These are phyloP conservation scores for Diprion similis DNA, from an alignment of 1,140 invertebrate genomes.

Conservation along the genomic window DNA sequence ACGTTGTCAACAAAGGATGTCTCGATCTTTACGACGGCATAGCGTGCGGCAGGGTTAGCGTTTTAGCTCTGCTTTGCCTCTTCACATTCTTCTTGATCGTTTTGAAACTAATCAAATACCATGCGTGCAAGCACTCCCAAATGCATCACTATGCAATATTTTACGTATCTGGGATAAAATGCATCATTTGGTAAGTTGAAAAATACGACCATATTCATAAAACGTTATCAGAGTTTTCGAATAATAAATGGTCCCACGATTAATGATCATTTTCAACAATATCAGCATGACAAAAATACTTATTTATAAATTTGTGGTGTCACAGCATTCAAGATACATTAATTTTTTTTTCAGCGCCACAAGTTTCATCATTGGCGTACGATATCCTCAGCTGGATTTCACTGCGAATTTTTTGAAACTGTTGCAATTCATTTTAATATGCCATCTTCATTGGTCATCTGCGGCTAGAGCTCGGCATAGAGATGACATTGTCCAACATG, in stretches of 20 bases:
- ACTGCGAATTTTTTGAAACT: slow-evolving; percentile 61
- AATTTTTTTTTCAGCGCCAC: slow-evolving; percentile 51
- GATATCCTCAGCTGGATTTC: slow-evolving; percentile 62
- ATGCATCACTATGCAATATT: slow-evolving; percentile 65
- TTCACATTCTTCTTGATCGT: slow-evolving; percentile 60
- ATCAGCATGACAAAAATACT: neutral
- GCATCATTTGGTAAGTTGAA: slow-evolving; percentile 58
- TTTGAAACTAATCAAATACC: slow-evolving; percentile 59
- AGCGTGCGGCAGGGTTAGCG: slow-evolving; percentile 60
- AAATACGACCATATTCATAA: slow-evolving; percentile 17
- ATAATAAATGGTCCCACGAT: neutral
- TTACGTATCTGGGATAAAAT: slow-evolving; percentile 60
- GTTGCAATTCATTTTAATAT: slow-evolving; percentile 62
- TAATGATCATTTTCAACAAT: slow-evolving; percentile 12
- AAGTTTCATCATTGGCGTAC: slow-evolving; percentile 59
- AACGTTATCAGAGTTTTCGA: neutral
- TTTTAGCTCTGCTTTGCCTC: slow-evolving; percentile 56
- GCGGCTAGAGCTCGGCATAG: slow-evolving; percentile 59
- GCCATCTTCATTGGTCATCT: slow-evolving; percentile 64
- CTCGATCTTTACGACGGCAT: slow-evolving; percentile 57
- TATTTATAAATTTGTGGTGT: neutral
- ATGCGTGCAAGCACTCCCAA: slow-evolving; percentile 58
- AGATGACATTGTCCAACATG: slow-evolving; percentile 59
- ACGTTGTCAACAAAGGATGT: slow-evolving; percentile 60
- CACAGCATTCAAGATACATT: slow-evolving; percentile 7